Base-by-base conservation (phyloP, 1,140 invertebrate genomes). In the Drosophila grimshawi region DNA sequence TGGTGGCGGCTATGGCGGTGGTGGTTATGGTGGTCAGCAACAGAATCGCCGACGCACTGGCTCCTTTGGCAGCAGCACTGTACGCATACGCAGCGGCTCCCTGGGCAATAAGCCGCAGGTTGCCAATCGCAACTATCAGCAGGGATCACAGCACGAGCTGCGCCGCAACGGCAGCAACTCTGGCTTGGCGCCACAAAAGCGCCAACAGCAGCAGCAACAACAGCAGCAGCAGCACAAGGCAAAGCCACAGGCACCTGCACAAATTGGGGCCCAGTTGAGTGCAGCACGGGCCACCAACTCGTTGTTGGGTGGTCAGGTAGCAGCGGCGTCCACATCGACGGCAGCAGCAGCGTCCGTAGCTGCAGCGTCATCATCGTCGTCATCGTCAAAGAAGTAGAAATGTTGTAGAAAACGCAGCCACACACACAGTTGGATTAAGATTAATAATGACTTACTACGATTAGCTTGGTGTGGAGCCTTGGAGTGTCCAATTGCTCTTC, bases 11-110 rank as follows among this genome's bases (percentile, higher is more conserved):
- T 78, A 91, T 46, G 80, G 81, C 19, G 81, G 78, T 4, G 19
- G 19, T 19, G 19, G 19, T 19, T 82, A 82, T 62, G 83, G 19
- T 19, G 39, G 83, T 53, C 77, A 80, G 29, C 76, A 76, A 32
- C 64, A 90, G 57, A 92, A 92, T 68, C 76, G 92, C 11, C 66
- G 91, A 30, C 86, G 92, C 68, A 92, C 92, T 39, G 91, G 91
- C 56, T 88, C 86, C n/a, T 92, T 92, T 71, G 90, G 91, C 32
- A 90, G 90, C 81, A 92, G 92, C 76, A 93, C 93, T 32, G 93
- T 93, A 33, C 92, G 93, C 64, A 88, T 90, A 39, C 92, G 89
- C 61, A 92, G 91, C 49, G 92, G 91, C 51, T 92, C 92, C 1
- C 52, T 91, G 71, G 92, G 92, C 45, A 91, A 92, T 57, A 91